phyloP scores from a whole-genome alignment of 2,888 invertebrate species.

The Sinohyriopsis cumingii region DNA sequence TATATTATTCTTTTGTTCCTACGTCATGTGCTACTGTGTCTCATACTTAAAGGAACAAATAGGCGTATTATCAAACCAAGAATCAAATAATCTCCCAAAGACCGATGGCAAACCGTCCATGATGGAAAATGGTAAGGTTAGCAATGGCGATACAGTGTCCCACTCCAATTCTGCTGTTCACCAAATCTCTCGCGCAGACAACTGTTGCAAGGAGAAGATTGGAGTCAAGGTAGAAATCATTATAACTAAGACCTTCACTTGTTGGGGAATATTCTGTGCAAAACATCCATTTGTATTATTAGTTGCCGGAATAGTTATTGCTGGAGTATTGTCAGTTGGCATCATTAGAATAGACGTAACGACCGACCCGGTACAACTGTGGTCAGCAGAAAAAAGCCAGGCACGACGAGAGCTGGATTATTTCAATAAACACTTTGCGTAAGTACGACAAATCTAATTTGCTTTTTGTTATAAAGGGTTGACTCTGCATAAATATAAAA shows the following conservation, averaged over 20 bases:
- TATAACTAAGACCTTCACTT: conserved; percentile 70
- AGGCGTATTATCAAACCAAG: not conserved
- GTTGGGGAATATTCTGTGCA: conserved; percentile 80
- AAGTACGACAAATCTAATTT: conserved; percentile 32
- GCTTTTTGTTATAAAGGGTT: too few species aligned
- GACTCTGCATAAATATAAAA: too few species aligned
- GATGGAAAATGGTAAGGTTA: not conserved
- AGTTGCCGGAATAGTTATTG: conserved; percentile 44
- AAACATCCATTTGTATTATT: conserved; percentile 83
- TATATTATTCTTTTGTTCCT: conserved; percentile 77
- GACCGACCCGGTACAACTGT: conserved; percentile 96
- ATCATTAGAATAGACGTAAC: conserved; percentile 84
- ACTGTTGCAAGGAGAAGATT: conserved; percentile 53
- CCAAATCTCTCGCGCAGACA: conserved; percentile 30
- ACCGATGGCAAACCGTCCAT: not conserved
- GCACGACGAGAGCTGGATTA: conserved; percentile 91
- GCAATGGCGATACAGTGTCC: not conserved
- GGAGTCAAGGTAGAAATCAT: conserved; percentile 57
- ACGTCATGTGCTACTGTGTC: conserved; percentile 58
- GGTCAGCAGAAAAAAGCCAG: conserved; percentile 92
- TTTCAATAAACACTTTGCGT: conserved; percentile 90
- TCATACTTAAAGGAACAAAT: conserved; percentile 19
- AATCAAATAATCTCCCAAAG: not conserved
- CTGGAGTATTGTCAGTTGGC: conserved; percentile 80
- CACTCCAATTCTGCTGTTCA: conserved; percentile 7